Base-by-base conservation (phyloP, 2,797 vertebrate species). In the Yasuhikotakia modesta region DNA sequence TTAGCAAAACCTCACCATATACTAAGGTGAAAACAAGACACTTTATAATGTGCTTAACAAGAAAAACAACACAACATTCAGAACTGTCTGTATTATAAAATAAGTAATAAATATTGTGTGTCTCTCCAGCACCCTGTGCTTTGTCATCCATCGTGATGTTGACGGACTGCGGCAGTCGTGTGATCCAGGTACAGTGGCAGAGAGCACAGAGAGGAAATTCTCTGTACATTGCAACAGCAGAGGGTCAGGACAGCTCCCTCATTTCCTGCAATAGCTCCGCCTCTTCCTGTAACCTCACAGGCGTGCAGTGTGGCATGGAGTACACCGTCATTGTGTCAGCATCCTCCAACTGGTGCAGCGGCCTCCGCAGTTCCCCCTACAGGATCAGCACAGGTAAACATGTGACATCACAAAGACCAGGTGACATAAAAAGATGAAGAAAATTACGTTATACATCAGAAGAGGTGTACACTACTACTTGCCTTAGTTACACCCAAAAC, bases 271-370 rank as follows among this genome's bases (percentile, higher is more conserved):
- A 89, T 52, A 75, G 70, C 83, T 89, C 89, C 0, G 69, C 78
- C 22, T 87, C 78, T 5, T 87, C 83, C 76, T 93, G 93, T 85
- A 85, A 84, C 81, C 87, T 94, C 1, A 46, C 39, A 0, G 87
- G 46, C 70, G 88, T 89, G 0, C 81, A 22, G 1, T 94, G 93
- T 61, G 91, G 81, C 58, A 80, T 86, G 10, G 83, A 64, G 0
- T 93, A 94, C 82, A 92, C 85, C 70, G 80, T 93, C 81, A 89
- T 87, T 0, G 88, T 93, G 2, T 68, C 89, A 0, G 86, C 88
- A 7, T 87, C 89, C 0, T 88, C 89, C 13, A 87, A 90, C 64
- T 46, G 70, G 13, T 92, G 92, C 87, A 90, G 74, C 81, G 74
- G 82, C 27, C 70, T 89, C 71, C 90, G 89, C 68, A 93, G 91